phyloP scores from a whole-genome alignment of 2,888 invertebrate species.

The Melinaea marsaeus region DNA sequence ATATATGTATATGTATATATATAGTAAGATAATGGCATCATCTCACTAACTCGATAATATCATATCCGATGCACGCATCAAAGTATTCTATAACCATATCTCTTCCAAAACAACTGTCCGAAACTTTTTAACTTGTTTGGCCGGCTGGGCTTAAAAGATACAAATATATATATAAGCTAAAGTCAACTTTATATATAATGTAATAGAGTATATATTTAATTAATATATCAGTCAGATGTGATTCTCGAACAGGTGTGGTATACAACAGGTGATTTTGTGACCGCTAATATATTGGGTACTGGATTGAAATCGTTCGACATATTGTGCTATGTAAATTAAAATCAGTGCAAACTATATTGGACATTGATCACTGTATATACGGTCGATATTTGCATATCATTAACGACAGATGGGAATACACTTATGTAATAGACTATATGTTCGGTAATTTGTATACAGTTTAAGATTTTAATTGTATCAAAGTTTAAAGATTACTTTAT shows the following conservation, averaged over 20 bases:
- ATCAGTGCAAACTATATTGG: constrained; percentile 22
- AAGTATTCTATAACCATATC: constrained; percentile 33
- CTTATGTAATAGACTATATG: constrained; percentile 41
- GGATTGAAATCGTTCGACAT: constrained; percentile 66
- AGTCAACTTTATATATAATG: constrained; percentile 27
- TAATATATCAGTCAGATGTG: constrained; percentile 59
- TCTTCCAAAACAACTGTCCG: constrained; percentile 49
- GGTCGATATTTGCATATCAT: constrained; percentile 32
- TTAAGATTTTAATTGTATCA: constrained; percentile 25
- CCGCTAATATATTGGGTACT: constrained; percentile 70
- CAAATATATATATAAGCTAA: constrained; percentile 11
- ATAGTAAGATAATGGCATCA: constrained; percentile 18
- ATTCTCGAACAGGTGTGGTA: constrained; percentile 71
- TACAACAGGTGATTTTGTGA: constrained; percentile 73
- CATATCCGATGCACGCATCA: constrained; percentile 30
- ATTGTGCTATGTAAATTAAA: constrained; percentile 52
- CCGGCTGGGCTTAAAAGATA: constrained; percentile 46
- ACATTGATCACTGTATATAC: constrained; percentile 24
- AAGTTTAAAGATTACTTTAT: not conserved
- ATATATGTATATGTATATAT: not conserved
- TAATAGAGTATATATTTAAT: constrained; percentile 37
- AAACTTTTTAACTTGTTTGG: constrained; percentile 52
- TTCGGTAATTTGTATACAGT: constrained; percentile 39
- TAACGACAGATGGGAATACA: constrained; percentile 49
- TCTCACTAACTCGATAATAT: constrained; percentile 33